Percentiles rank a stretch among this genome's conserved stretches.
phyloP scores from a whole-genome alignment of 2,113 vertebrate genomes.

The Globicephala melas region DNA sequence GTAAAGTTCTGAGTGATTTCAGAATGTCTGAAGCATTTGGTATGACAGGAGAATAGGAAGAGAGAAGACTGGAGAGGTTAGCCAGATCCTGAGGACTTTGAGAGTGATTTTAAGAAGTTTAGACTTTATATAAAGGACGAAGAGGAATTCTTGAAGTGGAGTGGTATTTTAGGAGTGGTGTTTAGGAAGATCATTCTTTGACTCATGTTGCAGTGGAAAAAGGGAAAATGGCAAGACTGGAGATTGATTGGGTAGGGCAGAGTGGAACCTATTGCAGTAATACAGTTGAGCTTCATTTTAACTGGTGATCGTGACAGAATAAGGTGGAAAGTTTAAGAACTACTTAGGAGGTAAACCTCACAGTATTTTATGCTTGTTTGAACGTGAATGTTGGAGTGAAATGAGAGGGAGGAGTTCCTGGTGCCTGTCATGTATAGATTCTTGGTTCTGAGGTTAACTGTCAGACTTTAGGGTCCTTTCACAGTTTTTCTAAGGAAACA shows the following conservation, averaged over 20 bases:
- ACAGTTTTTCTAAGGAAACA: background rate
- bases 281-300: background rate
- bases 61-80: background rate
- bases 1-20: background rate
- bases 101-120: background rate
- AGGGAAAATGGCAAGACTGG: background rate
- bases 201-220: background rate
- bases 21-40: no score
- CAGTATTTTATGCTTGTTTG: background rate
- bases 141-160: background rate
- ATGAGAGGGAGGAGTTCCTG: background rate
- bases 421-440: background rate
- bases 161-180: background rate
- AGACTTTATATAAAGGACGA: background rate
- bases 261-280: fast-evolving
- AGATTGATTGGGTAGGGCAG: background rate
- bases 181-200: background rate
- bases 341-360: background rate
- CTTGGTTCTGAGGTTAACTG: background rate
- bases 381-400: background rate
- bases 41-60: background rate
- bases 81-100: background rate
- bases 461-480: background rate
- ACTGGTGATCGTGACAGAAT: background rate
- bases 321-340: background rate